A percentile compares a stretch with the other conserved stretches of the same genome.
Conservation (phyloP, 2,797 vertebrate genomes). For the Cossypha dichroa region DNA sequence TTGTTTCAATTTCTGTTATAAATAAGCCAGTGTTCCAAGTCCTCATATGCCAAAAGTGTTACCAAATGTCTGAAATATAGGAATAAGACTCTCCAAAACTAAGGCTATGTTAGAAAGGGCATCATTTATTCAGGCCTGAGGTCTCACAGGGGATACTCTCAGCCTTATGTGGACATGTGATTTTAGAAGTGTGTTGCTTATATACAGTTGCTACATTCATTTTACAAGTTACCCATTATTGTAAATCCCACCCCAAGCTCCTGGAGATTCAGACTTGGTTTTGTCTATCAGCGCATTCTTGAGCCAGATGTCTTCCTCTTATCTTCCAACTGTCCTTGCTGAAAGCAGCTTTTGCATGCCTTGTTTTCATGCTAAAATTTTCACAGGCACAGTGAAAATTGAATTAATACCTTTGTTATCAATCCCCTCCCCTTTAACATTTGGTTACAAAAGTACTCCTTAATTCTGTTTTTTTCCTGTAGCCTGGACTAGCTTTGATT, state of each 20-base stretch:
- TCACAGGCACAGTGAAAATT: not conserved
- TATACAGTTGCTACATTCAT: not conserved
- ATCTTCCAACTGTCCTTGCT: not conserved
- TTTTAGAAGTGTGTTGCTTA: not conserved
- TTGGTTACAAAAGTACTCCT: not conserved
- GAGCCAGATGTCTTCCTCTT: not conserved
- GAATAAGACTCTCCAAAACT: not conserved
- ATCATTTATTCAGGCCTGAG: not conserved
- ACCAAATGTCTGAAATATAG: accelerated
- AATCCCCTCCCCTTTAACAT: not conserved
- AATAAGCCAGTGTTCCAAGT: not conserved
- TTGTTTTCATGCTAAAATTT: not conserved
- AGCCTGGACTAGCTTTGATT: not conserved
- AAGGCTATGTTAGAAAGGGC: not conserved
- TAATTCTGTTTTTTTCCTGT: not conserved
- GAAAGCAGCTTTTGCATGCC: not conserved
- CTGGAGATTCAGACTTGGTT: not conserved
- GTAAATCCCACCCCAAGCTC: not conserved
- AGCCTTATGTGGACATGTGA: not conserved
- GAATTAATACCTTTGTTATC: not conserved
- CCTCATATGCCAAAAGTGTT: not conserved
- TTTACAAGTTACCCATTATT: not conserved
- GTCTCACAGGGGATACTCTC: accelerated
- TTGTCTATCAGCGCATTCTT: no score
- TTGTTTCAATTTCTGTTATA: not conserved